A percentile compares a stretch with the other conserved stretches of the same genome.
Evolutionary conservation across 2,113 vertebrate genomes (phyloP).

Genomic region (Poeciliopsis occidentalis): DNA sequence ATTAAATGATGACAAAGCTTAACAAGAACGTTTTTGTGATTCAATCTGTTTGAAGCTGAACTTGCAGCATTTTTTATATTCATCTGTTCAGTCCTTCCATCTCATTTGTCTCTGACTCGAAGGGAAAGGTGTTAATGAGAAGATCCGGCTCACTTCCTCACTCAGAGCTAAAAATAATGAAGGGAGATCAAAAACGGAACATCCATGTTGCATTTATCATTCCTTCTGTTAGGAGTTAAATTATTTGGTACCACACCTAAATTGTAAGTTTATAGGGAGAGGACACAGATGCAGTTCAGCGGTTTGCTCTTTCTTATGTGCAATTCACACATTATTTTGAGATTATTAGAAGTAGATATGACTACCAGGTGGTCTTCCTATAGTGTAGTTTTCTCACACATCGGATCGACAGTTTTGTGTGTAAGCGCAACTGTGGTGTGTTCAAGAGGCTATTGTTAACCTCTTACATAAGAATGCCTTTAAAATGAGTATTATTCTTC

Average conservation of each 20-base stretch:
- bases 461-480: conserved; percentile 19
- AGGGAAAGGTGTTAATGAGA: conserved; percentile 57
- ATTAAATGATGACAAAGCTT: not conserved
- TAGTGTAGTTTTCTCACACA: conserved; percentile 38
- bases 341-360: conserved; percentile 50
- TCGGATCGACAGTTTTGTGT: conserved; percentile 26
- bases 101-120: conserved; percentile 48
- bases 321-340: conserved; percentile 48
- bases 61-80: conserved; percentile 16
- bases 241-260: conserved; percentile 15
- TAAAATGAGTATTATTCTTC: not conserved
- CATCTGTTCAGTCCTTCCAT: conserved; percentile 34
- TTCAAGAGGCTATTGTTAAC: conserved; percentile 24
- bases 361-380: conserved; percentile 60
- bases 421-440: conserved; percentile 8
- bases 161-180: conserved; percentile 68
- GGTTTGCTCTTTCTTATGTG: conserved; percentile 28
- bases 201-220: conserved; percentile 58
- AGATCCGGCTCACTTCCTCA: conserved; percentile 48
- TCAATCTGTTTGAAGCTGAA: not conserved
- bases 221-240: conserved; percentile 35
- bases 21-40: not conserved
- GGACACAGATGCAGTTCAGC: not conserved
- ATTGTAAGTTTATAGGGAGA: conserved; percentile 12
- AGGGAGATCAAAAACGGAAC: conserved; percentile 34